Percentiles rank a stretch among this genome's conserved stretches.
Evolutionary conservation across 1,140 invertebrate species (phyloP).

Genomic region (Drosophila persimilis): DNA sequence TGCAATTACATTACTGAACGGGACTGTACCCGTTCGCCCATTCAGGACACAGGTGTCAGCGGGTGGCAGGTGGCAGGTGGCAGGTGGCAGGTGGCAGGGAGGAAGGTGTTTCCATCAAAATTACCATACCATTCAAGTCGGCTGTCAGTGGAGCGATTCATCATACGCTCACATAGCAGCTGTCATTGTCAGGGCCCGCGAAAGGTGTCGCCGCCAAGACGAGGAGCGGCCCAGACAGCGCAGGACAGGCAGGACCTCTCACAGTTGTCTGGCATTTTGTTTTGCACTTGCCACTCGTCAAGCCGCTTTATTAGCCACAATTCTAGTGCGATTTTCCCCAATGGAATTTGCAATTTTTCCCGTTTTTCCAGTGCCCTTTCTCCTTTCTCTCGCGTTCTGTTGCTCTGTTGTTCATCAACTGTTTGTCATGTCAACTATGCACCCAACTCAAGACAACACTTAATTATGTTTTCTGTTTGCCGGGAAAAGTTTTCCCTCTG

Average conservation of each 20-base stretch:
- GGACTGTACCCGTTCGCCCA: neutral
- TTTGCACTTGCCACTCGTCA: conserved; percentile 58
- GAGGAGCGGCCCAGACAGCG: conserved; percentile 6
- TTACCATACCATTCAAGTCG: conserved; percentile 71
- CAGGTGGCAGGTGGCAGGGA: neutral
- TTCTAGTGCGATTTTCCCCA: conserved; percentile 11
- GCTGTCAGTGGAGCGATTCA: conserved; percentile 63
- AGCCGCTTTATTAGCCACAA: conserved; percentile 57
- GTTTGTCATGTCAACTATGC: conserved; percentile 66
- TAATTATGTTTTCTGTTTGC: conserved; percentile 71
- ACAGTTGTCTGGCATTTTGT: conserved; percentile 33
- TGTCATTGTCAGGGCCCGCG: conserved; percentile 50
- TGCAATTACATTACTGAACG: conserved; percentile 71
- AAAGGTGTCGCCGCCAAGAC: conserved; percentile 16
- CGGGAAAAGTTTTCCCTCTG: conserved; percentile 48
- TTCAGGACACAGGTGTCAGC: conserved; percentile 6
- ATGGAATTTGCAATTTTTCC: conserved; percentile 37
- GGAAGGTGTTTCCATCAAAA: conserved; percentile 25
- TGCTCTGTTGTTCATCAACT: conserved; percentile 52
- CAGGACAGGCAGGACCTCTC: neutral
- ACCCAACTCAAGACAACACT: conserved; percentile 72
- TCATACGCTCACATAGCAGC: conserved; percentile 70
- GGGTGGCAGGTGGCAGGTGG: conserved; percentile 3
- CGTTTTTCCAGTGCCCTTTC: conserved; percentile 7
- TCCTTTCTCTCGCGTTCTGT: neutral